Base-by-base conservation (phyloP, 1,140 invertebrate genomes). In the Cyphomyrmex costatus region DNA sequence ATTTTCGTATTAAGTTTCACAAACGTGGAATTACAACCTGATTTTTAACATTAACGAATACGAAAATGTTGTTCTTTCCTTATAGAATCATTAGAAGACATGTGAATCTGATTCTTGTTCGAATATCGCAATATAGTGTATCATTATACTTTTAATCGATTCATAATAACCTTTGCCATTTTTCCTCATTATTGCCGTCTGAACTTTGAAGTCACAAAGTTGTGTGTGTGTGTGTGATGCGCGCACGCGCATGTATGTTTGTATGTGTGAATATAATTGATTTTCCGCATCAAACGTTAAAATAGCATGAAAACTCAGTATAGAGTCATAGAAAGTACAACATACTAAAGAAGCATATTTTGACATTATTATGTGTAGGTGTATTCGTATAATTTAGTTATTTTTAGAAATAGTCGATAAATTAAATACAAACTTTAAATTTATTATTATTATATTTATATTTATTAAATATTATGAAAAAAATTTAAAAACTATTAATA, bases 81-180 rank as follows among this genome's bases (percentile, higher is more conserved):
- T 19, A n/a, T n/a, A 12, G 36, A 21, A 21, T 33, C 10, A 70
- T 2, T 68, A 36, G 16, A 42, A 79, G 14, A 79, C 8, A 53
- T 53, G 51, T 61, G 24, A 58, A 36, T 12, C 36, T 5, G 24
- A 10, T 82, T 82, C 12, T 33, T 7, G 0, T 33, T 46, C 6
- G 8, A 33, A 10, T 30, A 33, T 33, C 51, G 3, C 16, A 78
- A 73, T 88, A 30, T 88, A 30, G 33, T 24, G 21, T n/a, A 42
- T 74, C 58, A 79, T 86, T 86, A 73, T 86, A 66, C 16, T 71
- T 21, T 8, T 61, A 73, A 70, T 61, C 21, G 61, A 74, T 24
- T 51, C 21, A 36, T 66, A 61, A 36, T 66, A 61, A 65, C 0
- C 12, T 16, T 33, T 19, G 4, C 2, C 46, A 12, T 51, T 68